phyloP scores from a whole-genome alignment of 2,797 vertebrate species.

The Siniperca undulata region DNA sequence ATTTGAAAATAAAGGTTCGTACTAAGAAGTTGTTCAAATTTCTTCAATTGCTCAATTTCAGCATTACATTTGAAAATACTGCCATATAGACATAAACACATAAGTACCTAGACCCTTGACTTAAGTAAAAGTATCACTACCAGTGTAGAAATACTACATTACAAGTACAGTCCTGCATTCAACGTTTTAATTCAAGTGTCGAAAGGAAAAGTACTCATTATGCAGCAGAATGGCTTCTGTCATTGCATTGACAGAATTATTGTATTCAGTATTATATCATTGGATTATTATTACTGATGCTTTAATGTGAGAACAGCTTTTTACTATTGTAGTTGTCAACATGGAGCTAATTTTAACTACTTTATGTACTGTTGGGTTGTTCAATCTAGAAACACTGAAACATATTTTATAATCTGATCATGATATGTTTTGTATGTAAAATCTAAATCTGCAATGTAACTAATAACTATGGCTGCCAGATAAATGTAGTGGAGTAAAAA shows the following conservation, averaged over 20 bases:
- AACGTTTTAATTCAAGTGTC: background rate
- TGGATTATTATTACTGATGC: background rate
- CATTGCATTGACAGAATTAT: too few relatives aligned
- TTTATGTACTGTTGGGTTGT: background rate
- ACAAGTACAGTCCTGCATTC: background rate
- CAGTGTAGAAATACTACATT: background rate
- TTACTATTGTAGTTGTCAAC: background rate
- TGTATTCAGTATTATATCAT: background rate
- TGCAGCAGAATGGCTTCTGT: background rate
- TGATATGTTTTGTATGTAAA: background rate
- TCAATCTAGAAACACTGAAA: background rate
- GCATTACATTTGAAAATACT: conserved; percentile 1
- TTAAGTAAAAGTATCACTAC: background rate
- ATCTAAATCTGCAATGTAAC: background rate
- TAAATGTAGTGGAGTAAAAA: background rate
- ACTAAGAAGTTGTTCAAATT: background rate
- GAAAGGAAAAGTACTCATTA: background rate
- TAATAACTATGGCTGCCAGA: background rate
- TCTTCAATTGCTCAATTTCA: background rate
- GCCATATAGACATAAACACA: background rate
- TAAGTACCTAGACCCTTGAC: background rate
- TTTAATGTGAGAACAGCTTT: background rate
- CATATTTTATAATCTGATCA: background rate
- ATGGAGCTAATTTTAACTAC: background rate
- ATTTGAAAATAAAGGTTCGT: background rate